A percentile compares a stretch with the other conserved stretches of the same genome.
phyloP scores from a whole-genome alignment of 2,888 invertebrate genomes.

The Hipparchia semele region DNA sequence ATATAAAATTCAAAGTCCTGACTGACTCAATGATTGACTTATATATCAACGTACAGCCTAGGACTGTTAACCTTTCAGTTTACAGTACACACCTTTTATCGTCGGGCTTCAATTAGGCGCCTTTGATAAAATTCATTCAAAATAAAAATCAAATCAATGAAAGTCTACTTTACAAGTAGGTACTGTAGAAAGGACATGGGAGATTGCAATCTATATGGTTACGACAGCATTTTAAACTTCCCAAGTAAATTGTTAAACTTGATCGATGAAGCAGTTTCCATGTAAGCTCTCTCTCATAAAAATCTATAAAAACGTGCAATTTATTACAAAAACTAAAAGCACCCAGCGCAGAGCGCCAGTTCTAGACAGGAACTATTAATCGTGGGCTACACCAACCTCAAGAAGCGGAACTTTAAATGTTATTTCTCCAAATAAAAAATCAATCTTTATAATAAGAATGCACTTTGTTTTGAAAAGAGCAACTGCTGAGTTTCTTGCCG shows the following conservation, averaged over 20 bases:
- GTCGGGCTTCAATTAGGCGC: no score
- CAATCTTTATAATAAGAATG: constrained; percentile 24
- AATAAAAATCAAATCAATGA: no score
- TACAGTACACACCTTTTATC: no score
- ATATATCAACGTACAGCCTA: no score
- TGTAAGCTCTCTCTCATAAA: constrained; percentile 27
- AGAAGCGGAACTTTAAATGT: constrained; percentile 23
- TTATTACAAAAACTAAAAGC: constrained; percentile 37
- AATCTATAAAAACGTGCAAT: constrained; percentile 32
- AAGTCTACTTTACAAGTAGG: no score
- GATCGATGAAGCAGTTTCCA: constrained; percentile 23
- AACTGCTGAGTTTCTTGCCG: no score
- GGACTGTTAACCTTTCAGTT: no score
- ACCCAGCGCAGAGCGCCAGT: constrained; percentile 25
- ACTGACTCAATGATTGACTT: no score
- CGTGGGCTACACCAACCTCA: constrained; percentile 23
- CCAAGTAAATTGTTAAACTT: constrained; percentile 23
- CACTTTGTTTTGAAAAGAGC: constrained; percentile 50
- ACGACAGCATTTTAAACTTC: constrained; percentile 9
- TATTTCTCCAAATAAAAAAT: constrained; percentile 18
- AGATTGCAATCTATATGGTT: background rate
- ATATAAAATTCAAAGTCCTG: no score
- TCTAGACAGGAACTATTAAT: constrained; percentile 36
- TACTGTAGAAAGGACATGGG: background rate
- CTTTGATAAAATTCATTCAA: no score